Base-by-base conservation (phyloP, 1,140 invertebrate species). In the Brachionus angularis region DNA sequence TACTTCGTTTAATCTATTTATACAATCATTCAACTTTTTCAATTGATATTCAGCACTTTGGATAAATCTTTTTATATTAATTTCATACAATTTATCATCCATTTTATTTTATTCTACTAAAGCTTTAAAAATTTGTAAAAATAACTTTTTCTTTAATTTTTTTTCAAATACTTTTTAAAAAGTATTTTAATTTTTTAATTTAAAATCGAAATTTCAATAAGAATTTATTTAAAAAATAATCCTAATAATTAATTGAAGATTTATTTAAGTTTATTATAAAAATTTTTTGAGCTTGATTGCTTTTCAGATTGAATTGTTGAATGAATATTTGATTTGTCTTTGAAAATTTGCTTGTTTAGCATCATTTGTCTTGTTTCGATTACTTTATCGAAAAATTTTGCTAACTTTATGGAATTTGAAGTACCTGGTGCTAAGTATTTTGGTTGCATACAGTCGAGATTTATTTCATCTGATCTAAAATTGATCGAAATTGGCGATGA, bases 311-410 rank as follows among this genome's bases (percentile, higher is more conserved):
- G 53, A 12, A 58, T 25, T 8, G 53, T 39, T 23, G 36, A 58
- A 25, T 58, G 3, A 34, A 58, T 39, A 39, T 58, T 23, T 29
- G 27, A 25, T 18, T 58, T 58, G 53, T 14, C 39, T 29, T 39
- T n/a, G 53, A 25, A 39, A 58, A 58, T 58, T 58, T 58, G 16
- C 39, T 58, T n/a, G n/a, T n/a, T n/a, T n/a, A n/a, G n/a, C n/a
- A n/a, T n/a, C n/a, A n/a, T n/a, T n/a, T n/a, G n/a, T n/a, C 39
- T 10, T 16, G 39, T 84, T 79, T 90, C 88, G 72, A 90, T 89
- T 5, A 91, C 92, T 85, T 91, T 91, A 81, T 97, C 93, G 81
- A 95, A 94, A 84, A 96, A 97, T 78, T 91, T 85, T 14, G 88
- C 89, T 21, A 96, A 79, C 83, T 94, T 95, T 0, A 95, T 91